Evolutionary conservation across 2,888 invertebrate species (phyloP).

Genomic region (Acronicta alni): DNA sequence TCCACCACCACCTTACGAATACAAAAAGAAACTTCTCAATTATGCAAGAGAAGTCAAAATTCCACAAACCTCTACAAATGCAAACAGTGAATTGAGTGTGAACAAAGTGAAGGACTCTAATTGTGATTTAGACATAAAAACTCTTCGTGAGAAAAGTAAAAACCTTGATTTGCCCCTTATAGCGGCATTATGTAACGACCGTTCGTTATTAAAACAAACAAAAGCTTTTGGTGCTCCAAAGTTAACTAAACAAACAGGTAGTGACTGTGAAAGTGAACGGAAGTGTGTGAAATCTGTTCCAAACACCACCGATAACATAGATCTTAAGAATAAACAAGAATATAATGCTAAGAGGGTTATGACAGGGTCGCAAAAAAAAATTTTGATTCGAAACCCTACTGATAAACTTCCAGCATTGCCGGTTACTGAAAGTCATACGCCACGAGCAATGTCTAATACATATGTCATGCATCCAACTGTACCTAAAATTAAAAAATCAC

Average conservation of each 20-base stretch:
- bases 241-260: conserved; percentile 79
- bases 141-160: conserved; percentile 95
- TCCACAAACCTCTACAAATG: conserved; percentile 63
- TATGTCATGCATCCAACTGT: conserved; percentile 90
- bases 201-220: conserved; percentile 96
- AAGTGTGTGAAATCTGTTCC: conserved; percentile 81
- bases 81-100: conserved; percentile 71
- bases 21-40: conserved; percentile 89
- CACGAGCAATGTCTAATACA: conserved; percentile 92
- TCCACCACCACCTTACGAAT: conserved; percentile 87
- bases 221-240: conserved; percentile 95
- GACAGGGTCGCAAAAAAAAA: conserved; percentile 89
- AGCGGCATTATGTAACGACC: conserved; percentile 97
- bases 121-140: conserved; percentile 93
- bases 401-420: conserved; percentile 93
- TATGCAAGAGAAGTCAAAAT: conserved; percentile 76
- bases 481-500: conserved; percentile 81
- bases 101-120: conserved; percentile 81
- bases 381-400: conserved; percentile 91
- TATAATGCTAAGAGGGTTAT: conserved; percentile 91
- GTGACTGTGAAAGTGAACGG: conserved; percentile 84
- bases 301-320: conserved; percentile 84
- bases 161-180: conserved; percentile 97
- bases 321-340: conserved; percentile 82
- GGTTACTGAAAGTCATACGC: conserved; percentile 85